phyloP scores from a whole-genome alignment of 2,113 vertebrate genomes.

The Pomatorhinus ruficollis region DNA sequence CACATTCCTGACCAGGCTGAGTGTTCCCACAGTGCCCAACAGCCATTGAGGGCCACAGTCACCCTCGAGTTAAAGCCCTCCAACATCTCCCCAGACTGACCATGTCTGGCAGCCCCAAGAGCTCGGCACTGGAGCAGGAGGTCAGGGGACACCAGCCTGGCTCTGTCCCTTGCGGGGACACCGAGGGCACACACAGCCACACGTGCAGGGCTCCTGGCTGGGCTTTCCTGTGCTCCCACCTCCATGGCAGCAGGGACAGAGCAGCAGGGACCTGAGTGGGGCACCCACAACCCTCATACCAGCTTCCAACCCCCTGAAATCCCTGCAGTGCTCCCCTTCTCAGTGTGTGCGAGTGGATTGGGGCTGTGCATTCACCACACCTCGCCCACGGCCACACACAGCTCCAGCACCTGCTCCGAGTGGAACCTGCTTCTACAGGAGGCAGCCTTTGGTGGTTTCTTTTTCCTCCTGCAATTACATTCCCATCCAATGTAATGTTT shows the following conservation, averaged over 20 bases:
- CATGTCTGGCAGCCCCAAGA: neutral
- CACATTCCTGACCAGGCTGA: neutral
- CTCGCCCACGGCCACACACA: neutral
- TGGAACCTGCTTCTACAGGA: neutral
- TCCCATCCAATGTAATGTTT: neutral
- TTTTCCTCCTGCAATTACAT: neutral
- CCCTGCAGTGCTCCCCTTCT: neutral
- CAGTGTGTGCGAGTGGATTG: neutral
- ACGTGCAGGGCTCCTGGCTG: too few species aligned
- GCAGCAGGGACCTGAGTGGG: neutral
- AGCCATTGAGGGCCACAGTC: rapidly evolving
- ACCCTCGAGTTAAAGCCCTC: neutral
- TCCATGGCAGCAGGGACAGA: rapidly evolving
- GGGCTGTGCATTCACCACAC: neutral
- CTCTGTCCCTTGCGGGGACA: neutral
- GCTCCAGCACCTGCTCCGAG: neutral
- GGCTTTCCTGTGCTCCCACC: rapidly evolving
- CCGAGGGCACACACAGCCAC: neutral
- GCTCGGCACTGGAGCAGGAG: neutral
- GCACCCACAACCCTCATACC: rapidly evolving
- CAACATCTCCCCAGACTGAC: neutral
- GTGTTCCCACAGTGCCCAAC: neutral
- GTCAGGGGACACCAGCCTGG: neutral
- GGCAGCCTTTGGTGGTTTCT: neutral
- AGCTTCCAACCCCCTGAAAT: neutral